Evolutionary conservation across 1,140 invertebrate genomes (phyloP).

Genomic region (Cylas formicarius): DNA sequence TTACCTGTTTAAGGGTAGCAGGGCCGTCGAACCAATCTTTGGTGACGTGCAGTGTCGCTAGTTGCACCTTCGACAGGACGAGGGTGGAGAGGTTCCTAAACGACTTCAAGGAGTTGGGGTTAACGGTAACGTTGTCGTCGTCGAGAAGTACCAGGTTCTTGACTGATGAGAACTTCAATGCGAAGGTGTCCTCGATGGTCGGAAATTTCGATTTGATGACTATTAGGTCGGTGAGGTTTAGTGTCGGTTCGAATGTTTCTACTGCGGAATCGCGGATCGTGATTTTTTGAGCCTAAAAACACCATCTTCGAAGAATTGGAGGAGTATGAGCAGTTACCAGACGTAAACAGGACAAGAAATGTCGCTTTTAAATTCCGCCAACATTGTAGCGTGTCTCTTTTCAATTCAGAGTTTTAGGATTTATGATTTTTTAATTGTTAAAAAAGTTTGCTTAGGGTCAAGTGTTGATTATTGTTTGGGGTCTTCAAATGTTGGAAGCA

Average conservation of each 20-base stretch:
- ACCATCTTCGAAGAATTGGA: background rate
- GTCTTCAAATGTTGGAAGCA: too few species aligned
- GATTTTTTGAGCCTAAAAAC: slow-evolving; percentile 5
- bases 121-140: slow-evolving; percentile 11
- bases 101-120: slow-evolving; percentile 6
- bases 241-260: background rate
- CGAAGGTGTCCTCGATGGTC: slow-evolving; percentile 3
- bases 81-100: slow-evolving; percentile 3
- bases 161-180: slow-evolving; percentile 7
- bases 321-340: too few species aligned
- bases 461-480: too few species aligned
- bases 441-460: too few species aligned
- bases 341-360: too few species aligned
- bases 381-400: too few species aligned
- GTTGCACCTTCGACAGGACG: slow-evolving; percentile 11
- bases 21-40: slow-evolving; percentile 13
- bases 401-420: too few species aligned
- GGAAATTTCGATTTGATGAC: slow-evolving; percentile 9
- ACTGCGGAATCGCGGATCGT: slow-evolving; percentile 11
- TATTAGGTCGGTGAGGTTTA: background rate
- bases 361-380: too few species aligned
- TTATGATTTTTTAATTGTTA: too few species aligned
- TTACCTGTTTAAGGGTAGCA: slow-evolving; percentile 3
- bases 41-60: slow-evolving; percentile 12
- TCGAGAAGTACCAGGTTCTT: background rate